These are phyloP conservation scores for Andrena cerasifolii DNA, from an alignment of 1,140 invertebrate species.

Conservation along the genomic window DNA sequence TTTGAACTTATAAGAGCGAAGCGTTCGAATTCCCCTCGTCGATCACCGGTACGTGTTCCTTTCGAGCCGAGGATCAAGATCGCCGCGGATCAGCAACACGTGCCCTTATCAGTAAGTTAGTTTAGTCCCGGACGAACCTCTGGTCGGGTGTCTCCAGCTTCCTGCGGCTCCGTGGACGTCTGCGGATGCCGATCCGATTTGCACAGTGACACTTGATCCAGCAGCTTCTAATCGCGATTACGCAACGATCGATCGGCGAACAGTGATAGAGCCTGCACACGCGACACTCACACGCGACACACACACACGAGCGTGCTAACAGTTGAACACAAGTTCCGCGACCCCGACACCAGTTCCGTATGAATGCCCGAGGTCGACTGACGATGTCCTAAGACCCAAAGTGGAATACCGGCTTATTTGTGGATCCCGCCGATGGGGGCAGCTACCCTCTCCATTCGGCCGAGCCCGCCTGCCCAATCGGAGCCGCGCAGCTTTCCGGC, in stretches of 20 bases:
- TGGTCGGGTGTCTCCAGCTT: background rate
- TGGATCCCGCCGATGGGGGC: slow-evolving; percentile 51
- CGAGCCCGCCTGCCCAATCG: slow-evolving; percentile 22
- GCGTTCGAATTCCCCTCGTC: no score
- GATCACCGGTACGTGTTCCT: no score
- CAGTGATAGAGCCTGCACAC: no score
- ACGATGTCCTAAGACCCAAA: slow-evolving; percentile 44
- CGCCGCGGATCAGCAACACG: no score
- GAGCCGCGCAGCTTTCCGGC: background rate
- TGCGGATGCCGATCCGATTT: no score
- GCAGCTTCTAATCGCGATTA: no score
- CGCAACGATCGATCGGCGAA: no score
- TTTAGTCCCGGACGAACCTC: no score
- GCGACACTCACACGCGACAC: no score
- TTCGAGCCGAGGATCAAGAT: no score
- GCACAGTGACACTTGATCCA: background rate
- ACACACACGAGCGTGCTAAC: background rate
- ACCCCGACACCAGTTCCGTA: background rate
- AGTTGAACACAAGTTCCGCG: background rate
- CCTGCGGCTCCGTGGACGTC: background rate
- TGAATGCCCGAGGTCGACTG: slow-evolving; percentile 54
- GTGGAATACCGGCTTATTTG: slow-evolving; percentile 50
- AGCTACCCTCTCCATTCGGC: slow-evolving; percentile 58
- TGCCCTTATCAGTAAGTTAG: no score
- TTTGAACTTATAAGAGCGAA: no score